phyloP scores from a whole-genome alignment of 2,888 invertebrate genomes.

The Calliphora vomitoria region DNA sequence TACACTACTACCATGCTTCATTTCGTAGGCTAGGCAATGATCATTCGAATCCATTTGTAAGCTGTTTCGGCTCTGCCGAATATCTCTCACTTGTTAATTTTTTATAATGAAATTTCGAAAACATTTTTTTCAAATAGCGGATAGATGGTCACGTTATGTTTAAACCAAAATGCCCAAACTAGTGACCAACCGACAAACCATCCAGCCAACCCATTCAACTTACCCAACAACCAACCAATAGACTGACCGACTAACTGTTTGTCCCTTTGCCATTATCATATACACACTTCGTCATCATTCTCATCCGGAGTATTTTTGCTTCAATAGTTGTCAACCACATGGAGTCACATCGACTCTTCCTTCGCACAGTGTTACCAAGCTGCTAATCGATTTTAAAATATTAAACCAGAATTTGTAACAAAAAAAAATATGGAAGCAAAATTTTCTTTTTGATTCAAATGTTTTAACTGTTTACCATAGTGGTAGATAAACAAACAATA shows the following conservation, averaged over 20 bases:
- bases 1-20: no score
- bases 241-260: constrained; percentile 31
- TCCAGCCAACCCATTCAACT: constrained; percentile 22
- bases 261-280: constrained; percentile 40
- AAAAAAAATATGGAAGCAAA: not conserved
- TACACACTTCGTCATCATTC: constrained; percentile 11
- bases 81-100: no score
- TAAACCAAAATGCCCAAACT: constrained; percentile 36
- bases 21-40: no score
- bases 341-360: not conserved
- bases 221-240: constrained; percentile 8
- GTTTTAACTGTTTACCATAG: no score
- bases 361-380: not conserved
- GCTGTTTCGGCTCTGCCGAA: no score
- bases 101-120: no score
- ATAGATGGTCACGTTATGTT: not conserved
- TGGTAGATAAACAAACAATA: no score
- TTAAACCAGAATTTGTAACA: no score
- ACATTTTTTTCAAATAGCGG: no score
- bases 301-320: constrained; percentile 32
- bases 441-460: not conserved
- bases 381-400: not conserved
- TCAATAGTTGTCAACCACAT: constrained; percentile 18
- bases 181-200: constrained; percentile 10
- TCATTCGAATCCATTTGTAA: no score